These are phyloP conservation scores for Lepidostoma basale DNA, from an alignment of 1,140 invertebrate species.

Conservation along the genomic window DNA sequence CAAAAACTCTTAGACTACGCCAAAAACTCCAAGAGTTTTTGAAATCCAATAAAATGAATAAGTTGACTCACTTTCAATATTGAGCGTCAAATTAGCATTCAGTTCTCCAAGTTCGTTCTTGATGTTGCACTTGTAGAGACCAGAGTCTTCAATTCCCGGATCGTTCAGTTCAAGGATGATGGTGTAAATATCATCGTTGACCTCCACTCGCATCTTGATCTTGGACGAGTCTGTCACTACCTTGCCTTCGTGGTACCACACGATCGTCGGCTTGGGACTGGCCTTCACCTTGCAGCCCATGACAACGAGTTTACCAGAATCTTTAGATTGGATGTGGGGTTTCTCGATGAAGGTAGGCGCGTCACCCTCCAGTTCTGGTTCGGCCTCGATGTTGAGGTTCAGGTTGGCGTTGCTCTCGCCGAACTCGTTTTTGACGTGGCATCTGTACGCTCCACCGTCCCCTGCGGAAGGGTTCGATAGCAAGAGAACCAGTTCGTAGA, in stretches of 20 bases:
- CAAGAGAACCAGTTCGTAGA: slow-evolving; percentile 83
- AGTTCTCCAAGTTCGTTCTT: slow-evolving; percentile 95
- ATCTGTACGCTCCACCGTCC: slow-evolving; percentile 97
- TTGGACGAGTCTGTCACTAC: slow-evolving; percentile 80
- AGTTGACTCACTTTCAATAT: slow-evolving; percentile 91
- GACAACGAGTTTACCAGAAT: slow-evolving; percentile 94
- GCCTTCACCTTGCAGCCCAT: slow-evolving; percentile 97
- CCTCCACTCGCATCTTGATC: slow-evolving; percentile 78
- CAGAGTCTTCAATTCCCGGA: slow-evolving; percentile 93
- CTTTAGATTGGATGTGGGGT: slow-evolving; percentile 89
- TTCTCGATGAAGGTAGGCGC: slow-evolving; percentile 98
- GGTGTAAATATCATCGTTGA: slow-evolving; percentile 85
- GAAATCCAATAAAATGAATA: background rate
- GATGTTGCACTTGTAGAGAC: slow-evolving; percentile 97
- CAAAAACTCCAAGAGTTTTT: background rate
- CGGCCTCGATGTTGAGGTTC: slow-evolving; percentile 96
- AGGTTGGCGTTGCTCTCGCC: slow-evolving; percentile 98
- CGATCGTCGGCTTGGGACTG: slow-evolving; percentile 89
- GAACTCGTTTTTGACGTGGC: slow-evolving; percentile 94
- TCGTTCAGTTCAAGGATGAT: slow-evolving; percentile 90
- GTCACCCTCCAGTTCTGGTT: slow-evolving; percentile 88
- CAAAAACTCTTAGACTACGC: no score
- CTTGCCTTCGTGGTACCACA: slow-evolving; percentile 89
- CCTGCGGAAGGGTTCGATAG: slow-evolving; percentile 88
- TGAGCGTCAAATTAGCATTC: slow-evolving; percentile 94